Percentiles rank a stretch among this genome's conserved stretches.
Conservation (phyloP, 1,140 invertebrate species). For the Lasioglossum albipes region DNA sequence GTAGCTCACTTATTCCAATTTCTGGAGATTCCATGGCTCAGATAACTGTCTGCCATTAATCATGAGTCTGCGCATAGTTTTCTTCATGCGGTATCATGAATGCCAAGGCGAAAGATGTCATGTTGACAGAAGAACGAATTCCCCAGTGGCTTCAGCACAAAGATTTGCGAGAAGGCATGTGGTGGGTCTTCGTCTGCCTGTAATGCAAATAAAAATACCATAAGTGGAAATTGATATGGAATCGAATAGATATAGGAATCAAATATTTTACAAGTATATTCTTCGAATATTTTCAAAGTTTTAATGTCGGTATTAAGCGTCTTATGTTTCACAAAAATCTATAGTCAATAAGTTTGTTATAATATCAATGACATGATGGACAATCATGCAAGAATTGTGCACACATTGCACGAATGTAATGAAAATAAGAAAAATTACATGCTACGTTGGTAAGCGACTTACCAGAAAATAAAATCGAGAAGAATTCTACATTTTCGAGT, state of each 20-base stretch:
- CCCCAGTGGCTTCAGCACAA: conserved; percentile 92
- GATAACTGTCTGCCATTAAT: conserved; percentile 51
- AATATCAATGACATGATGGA: background rate
- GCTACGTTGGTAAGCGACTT: conserved; percentile 3
- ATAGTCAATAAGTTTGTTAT: background rate
- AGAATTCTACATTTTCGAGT: background rate
- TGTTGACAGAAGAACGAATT: conserved; percentile 94
- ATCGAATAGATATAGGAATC: background rate
- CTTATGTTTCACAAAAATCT: background rate
- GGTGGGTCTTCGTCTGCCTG: conserved; percentile 96
- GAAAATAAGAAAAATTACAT: background rate
- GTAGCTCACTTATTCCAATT: conserved; percentile 66
- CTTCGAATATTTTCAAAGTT: background rate
- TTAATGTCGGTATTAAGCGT: background rate
- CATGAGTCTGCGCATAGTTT: conserved; percentile 39
- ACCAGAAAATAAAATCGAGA: conserved; percentile 14
- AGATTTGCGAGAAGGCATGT: conserved; percentile 93
- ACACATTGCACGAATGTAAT: background rate
- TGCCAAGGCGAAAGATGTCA: conserved; percentile 94
- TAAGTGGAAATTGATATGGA: background rate
- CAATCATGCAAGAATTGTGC: conserved; percentile 10
- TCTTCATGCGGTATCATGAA: conserved; percentile 89
- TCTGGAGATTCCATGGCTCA: conserved; percentile 47
- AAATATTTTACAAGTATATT: background rate
- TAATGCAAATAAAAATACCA: conserved; percentile 71